Conservation (phyloP, 2,888 invertebrate species). For the Spilarctia lutea region DNA sequence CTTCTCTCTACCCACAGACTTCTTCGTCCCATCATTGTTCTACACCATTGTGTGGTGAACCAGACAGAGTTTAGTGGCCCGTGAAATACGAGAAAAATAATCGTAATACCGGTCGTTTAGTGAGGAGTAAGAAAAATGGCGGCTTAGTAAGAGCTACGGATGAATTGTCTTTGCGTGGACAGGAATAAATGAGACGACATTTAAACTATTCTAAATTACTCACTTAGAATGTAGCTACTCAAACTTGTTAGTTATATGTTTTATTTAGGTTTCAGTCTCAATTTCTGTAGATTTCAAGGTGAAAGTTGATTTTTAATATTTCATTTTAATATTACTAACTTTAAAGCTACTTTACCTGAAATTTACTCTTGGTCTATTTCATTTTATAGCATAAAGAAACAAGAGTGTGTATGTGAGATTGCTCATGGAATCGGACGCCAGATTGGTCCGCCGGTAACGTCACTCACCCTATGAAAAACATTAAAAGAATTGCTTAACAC, state of each 20-base stretch:
- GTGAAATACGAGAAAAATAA: conserved; percentile 44
- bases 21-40: conserved; percentile 60
- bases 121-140: conserved; percentile 1
- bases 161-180: conserved; percentile 14
- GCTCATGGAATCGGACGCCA: no score
- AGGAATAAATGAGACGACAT: conserved; percentile 7
- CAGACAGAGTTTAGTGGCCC: conserved; percentile 59
- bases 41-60: conserved; percentile 60
- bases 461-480: no score
- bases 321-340: no score
- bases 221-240: not conserved
- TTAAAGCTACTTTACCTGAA: no score
- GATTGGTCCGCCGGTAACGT: no score
- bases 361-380: no score
- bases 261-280: not conserved
- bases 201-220: conserved; percentile 10
- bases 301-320: no score
- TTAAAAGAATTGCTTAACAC: no score
- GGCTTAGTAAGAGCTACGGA: conserved; percentile 8
- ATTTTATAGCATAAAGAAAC: no score
- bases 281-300: not conserved
- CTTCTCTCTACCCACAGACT: conserved; percentile 59
- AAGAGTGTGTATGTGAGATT: no score
- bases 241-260: not conserved
- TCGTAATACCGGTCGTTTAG: conserved; percentile 11